Percentiles rank a stretch among this genome's conserved stretches.
These are phyloP conservation scores for Atta colombica DNA, from an alignment of 1,140 invertebrate genomes.

Conservation along the genomic window DNA sequence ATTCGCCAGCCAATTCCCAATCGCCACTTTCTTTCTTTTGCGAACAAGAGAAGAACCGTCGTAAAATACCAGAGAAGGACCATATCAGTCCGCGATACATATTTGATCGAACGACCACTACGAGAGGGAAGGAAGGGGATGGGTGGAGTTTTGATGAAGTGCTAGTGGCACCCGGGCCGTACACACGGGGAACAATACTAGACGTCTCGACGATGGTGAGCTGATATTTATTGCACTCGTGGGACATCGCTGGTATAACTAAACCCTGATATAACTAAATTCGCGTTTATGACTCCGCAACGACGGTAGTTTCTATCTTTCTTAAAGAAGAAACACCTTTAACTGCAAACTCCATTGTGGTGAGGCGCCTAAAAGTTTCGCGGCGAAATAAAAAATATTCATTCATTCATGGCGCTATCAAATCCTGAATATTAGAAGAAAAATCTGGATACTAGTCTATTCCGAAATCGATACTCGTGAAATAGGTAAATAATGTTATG, in stretches of 20 bases:
- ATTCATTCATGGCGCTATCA: constrained; percentile 70
- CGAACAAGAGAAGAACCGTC: constrained; percentile 61
- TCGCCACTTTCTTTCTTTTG: constrained; percentile 44
- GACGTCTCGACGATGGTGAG: constrained; percentile 76
- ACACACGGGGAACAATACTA: constrained; percentile 71
- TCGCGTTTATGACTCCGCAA: constrained; percentile 78
- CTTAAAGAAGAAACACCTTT: constrained; percentile 43
- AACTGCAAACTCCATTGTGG: not conserved
- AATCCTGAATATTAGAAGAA: constrained; percentile 59
- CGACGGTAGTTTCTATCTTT: constrained; percentile 63
- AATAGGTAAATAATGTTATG: not conserved
- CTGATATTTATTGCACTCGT: constrained; percentile 80
- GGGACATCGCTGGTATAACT: constrained; percentile 69
- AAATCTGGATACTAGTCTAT: not conserved
- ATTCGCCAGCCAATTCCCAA: constrained; percentile 30
- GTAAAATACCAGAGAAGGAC: constrained; percentile 63
- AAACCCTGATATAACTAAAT: constrained; percentile 81
- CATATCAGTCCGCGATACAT: constrained; percentile 70
- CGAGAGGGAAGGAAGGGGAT: not conserved
- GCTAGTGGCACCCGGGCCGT: constrained; percentile 47
- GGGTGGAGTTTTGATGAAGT: constrained; percentile 71
- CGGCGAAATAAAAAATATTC: constrained; percentile 26
- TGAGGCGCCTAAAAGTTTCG: not conserved
- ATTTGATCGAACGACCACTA: constrained; percentile 73
- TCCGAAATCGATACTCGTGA: constrained; percentile 44